A percentile compares a stretch with the other conserved stretches of the same genome.
phyloP scores from a whole-genome alignment of 2,113 vertebrate genomes.

The Aldabrachelys gigantea region DNA sequence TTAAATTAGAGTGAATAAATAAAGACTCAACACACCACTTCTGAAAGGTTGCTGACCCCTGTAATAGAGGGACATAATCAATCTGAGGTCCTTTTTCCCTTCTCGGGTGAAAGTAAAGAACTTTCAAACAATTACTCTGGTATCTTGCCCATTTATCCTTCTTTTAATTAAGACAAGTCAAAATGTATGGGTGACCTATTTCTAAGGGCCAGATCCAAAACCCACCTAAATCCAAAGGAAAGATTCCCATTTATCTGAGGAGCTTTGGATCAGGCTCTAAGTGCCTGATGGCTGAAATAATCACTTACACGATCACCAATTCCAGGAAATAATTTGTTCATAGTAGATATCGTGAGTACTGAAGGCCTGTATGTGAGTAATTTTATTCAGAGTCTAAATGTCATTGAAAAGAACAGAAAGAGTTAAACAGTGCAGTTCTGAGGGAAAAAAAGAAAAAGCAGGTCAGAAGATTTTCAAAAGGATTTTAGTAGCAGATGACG shows the following conservation, averaged over 20 bases:
- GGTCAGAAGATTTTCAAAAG: constrained; percentile 47
- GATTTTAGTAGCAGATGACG: constrained; percentile 53
- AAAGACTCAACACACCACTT: no score
- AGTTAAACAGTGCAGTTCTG: constrained; percentile 47
- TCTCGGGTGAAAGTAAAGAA: neutral
- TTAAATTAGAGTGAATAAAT: no score
- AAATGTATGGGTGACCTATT: neutral
- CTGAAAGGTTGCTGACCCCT: no score
- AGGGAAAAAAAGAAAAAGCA: neutral
- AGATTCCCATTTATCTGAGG: neutral
- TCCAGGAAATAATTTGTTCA: constrained; percentile 38
- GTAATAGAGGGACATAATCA: neutral
- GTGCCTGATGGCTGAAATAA: neutral
- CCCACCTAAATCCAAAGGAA: accelerated
- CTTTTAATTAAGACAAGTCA: constrained; percentile 5
- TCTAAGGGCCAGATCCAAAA: accelerated
- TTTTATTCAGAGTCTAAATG: constrained; percentile 53
- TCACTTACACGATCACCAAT: constrained; percentile 15
- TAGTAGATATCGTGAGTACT: constrained; percentile 21
- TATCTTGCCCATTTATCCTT: neutral
- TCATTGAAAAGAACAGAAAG: constrained; percentile 50
- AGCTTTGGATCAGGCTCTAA: neutral
- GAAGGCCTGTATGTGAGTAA: neutral
- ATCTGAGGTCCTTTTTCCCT: neutral
- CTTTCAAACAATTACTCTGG: neutral